Evolutionary conservation across 2,888 invertebrate species (phyloP), one percentile per base, ranked within the genome.

Genomic region (Cheilosia grossa): DNA sequence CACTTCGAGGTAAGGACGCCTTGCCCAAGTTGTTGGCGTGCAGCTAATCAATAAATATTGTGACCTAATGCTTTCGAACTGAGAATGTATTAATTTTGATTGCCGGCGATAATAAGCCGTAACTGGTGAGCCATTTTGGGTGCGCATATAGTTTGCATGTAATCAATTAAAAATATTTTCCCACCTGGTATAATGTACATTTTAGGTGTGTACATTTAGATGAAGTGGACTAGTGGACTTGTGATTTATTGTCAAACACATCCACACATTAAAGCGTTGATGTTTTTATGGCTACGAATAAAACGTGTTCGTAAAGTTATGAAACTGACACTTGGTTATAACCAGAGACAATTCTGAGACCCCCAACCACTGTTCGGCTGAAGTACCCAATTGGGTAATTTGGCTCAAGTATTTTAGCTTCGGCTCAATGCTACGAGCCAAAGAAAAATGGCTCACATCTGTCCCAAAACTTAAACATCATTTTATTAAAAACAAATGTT

Each of bases 1-100:
- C 24, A 37, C 49, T 47, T 47, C 19, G 24, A 27, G 53, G 15
- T 54, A 56, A 69, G 70, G 58, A 58, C 24, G 59, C 59, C 72
- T 27, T 51, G 59, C 72, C 72, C 72, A 61, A 17, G 59, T 30
- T 51, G 27, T 19, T 72, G 70, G 70, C 70, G 70, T 59, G 66
- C 59, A 17, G 54, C 49, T 69, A 69, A 81, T 74, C 80, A 67
- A 81, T 80, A 80, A 80, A 80, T 73, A 47, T 66, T 64, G 64
- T 73, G 73, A 73, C 79, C 79, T 80, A 80, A 80, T 80, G 80
- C 61, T 61, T 80, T 66, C 74, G 42, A 69, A 74, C 19, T 56
- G 63, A 56, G 58, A 75, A 69, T 74, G 49, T 69, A 63, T 69
- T 63, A 54, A 75, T 74, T 81, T 69, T 49, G 80, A 81, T 81